Conservation (phyloP, 2,888 invertebrate genomes). For the Zele albiditarsus region DNA sequence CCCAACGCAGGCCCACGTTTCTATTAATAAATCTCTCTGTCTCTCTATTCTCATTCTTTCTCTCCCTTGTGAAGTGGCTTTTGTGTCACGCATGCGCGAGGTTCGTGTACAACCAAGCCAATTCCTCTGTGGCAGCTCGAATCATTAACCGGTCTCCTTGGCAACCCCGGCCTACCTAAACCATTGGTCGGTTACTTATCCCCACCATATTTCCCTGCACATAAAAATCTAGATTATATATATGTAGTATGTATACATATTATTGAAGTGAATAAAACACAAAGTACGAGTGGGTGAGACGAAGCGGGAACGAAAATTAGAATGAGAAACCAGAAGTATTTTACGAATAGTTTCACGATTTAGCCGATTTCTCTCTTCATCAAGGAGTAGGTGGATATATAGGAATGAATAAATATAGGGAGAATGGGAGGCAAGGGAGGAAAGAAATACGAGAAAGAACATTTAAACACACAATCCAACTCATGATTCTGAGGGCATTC, state of each 20-base stretch:
- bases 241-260: not conserved
- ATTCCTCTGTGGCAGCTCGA: constrained; percentile 71
- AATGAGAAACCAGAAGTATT: not conserved
- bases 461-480: not conserved
- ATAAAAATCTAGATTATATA: constrained; percentile 11
- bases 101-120: constrained; percentile 57
- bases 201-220: constrained; percentile 49
- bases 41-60: not conserved
- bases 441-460: not conserved
- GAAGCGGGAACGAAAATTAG: not conserved
- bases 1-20: constrained; percentile 8
- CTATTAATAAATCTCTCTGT: constrained; percentile 26
- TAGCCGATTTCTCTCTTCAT: constrained; percentile 14
- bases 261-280: constrained; percentile 10
- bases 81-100: constrained; percentile 39
- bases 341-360: constrained; percentile 27
- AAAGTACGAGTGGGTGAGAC: constrained; percentile 4
- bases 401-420: not conserved
- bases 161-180: constrained; percentile 67
- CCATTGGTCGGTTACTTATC: constrained; percentile 66
- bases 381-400: not conserved
- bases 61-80: constrained; percentile 21
- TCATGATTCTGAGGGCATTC: not conserved
- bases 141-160: constrained; percentile 73
- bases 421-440: not conserved